Evolutionary conservation across 2,888 invertebrate genomes (phyloP).

Genomic region (Archips xylosteana): DNA sequence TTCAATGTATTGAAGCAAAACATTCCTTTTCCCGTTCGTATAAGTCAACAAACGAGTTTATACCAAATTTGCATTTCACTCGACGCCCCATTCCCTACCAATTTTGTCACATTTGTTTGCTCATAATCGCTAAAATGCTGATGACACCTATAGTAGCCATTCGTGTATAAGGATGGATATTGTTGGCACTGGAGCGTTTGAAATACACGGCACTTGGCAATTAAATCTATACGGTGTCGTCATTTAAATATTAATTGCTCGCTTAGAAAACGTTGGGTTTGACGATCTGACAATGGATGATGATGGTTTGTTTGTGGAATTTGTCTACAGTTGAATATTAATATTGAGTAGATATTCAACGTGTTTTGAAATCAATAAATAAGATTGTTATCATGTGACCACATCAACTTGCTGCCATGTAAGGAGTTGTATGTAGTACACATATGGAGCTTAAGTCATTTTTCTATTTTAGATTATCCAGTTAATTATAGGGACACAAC

Average conservation of each 20-base stretch:
- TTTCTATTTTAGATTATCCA: too few relatives aligned
- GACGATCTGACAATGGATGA: conserved; percentile 10
- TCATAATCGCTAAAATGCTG: not conserved
- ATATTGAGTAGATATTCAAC: not conserved
- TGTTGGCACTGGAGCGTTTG: not conserved
- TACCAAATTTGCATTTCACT: conserved; percentile 32
- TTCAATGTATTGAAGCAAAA: conserved; percentile 1
- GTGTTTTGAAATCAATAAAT: not conserved
- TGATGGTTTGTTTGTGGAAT: conserved; percentile 3
- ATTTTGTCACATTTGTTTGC: conserved; percentile 29
- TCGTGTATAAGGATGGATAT: not conserved
- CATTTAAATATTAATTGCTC: conserved; percentile 38
- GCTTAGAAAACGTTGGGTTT: conserved; percentile 14
- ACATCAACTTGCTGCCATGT: too few relatives aligned
- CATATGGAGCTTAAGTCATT: too few relatives aligned
- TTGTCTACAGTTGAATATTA: not conserved
- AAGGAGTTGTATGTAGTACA: too few relatives aligned
- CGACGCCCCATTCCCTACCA: conserved; percentile 23
- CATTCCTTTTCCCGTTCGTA: not conserved
- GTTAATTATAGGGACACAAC: too few relatives aligned
- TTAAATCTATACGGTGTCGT: conserved; percentile 22
- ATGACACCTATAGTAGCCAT: conserved; percentile 10
- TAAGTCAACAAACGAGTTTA: conserved; percentile 19
- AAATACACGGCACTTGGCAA: conserved; percentile 13
- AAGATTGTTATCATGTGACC: too few relatives aligned